Percentiles rank a stretch among this genome's conserved stretches.
phyloP scores from a whole-genome alignment of 2,888 invertebrate species.

The Halictus quadricinctus region DNA sequence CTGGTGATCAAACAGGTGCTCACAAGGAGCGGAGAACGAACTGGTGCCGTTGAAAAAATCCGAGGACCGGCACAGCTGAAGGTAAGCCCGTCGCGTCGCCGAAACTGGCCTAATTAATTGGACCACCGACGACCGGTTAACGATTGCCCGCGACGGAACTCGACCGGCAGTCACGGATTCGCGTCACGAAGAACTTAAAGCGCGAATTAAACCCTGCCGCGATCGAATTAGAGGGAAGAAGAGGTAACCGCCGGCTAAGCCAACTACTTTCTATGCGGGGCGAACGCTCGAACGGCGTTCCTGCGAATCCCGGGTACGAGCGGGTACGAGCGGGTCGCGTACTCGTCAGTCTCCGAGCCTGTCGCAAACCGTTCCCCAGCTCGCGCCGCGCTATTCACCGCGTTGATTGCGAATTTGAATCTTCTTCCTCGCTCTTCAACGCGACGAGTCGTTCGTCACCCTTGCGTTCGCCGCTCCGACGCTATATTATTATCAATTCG shows the following conservation, averaged over 20 bases:
- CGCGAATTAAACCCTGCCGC: conserved; percentile 42
- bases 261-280: conserved; percentile 55
- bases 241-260: conserved; percentile 51
- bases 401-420: conserved; percentile 68
- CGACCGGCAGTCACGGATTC: conserved; percentile 18
- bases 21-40: neutral
- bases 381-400: conserved; percentile 38
- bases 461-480: neutral
- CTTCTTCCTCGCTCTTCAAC: conserved; percentile 61
- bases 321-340: conserved; percentile 18
- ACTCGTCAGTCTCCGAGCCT: conserved; percentile 24
- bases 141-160: conserved; percentile 9
- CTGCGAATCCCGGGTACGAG: conserved; percentile 38
- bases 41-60: neutral
- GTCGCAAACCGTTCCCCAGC: conserved; percentile 34
- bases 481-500: conserved; percentile 53
- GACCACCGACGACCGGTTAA: conserved; percentile 15
- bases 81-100: neutral
- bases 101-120: neutral
- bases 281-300: conserved; percentile 47
- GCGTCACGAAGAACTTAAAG: conserved; percentile 40
- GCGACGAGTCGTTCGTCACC: conserved; percentile 16
- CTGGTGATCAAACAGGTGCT: neutral
- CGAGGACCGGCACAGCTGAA: neutral
- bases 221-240: conserved; percentile 46